phyloP scores from a whole-genome alignment of 2,113 vertebrate species.

The Pitta sordida region DNA sequence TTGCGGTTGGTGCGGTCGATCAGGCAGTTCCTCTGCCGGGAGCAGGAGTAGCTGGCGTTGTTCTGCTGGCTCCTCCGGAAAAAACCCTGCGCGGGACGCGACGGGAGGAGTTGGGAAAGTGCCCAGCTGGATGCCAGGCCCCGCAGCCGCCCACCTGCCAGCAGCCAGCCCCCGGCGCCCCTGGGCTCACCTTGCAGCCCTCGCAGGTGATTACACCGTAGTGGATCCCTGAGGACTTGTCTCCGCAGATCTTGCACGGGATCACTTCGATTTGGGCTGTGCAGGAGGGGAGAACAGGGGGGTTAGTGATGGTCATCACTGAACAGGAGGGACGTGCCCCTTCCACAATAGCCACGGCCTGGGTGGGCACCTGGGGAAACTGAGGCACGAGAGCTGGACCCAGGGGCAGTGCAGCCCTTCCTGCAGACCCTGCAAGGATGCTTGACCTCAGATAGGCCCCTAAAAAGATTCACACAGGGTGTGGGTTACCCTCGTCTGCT shows the following conservation, averaged over 20 bases:
- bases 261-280: constrained; percentile 93
- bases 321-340: rapidly evolving
- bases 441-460: background rate
- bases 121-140: rapidly evolving
- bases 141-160: rapidly evolving
- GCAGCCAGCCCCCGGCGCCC: rapidly evolving
- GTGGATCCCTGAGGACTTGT: constrained; percentile 92
- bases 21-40: constrained; percentile 87
- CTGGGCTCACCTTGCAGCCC: constrained; percentile 69
- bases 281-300: rapidly evolving
- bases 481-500: rapidly evolving
- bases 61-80: constrained; percentile 91
- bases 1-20: constrained; percentile 93
- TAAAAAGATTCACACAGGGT: rapidly evolving
- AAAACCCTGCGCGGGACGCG: constrained; percentile 75
- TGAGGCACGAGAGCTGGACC: background rate
- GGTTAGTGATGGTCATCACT: background rate
- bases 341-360: rapidly evolving
- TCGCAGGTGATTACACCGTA: constrained; percentile 88
- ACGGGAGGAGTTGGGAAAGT: background rate
- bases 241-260: constrained; percentile 92
- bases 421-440: background rate
- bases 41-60: constrained; percentile 92
- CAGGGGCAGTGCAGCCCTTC: background rate
- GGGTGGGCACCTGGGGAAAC: background rate